phyloP scores from a whole-genome alignment of 2,113 vertebrate genomes.

The Brachypodius melanocephalos region DNA sequence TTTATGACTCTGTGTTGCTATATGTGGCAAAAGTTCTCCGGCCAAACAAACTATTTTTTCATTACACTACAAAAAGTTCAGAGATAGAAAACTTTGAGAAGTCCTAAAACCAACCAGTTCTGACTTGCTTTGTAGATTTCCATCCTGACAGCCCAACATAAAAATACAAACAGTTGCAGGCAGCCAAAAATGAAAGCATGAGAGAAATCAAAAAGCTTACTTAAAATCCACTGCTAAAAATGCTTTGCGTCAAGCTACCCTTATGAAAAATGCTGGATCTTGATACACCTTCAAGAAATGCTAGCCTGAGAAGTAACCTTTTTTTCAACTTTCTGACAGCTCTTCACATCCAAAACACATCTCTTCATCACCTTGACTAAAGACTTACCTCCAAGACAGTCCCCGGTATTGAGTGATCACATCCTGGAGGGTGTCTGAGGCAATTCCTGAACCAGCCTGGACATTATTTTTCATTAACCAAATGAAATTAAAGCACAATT shows the following conservation, averaged over 20 bases:
- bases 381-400: slow-evolving; percentile 85
- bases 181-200: not conserved
- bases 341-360: not conserved
- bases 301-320: not conserved
- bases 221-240: not conserved
- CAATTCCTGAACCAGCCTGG: slow-evolving; percentile 87
- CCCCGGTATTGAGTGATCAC: slow-evolving; percentile 82
- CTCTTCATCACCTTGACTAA: not conserved
- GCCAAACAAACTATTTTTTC: not conserved
- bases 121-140: not conserved
- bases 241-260: not conserved
- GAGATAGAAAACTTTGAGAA: not conserved
- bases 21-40: not conserved
- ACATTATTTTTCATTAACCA: slow-evolving; percentile 6
- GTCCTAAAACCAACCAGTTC: not conserved
- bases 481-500: slow-evolving; percentile 20
- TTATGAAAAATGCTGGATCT: not conserved
- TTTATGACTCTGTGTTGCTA: not conserved
- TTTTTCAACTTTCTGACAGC: not conserved
- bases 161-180: not conserved
- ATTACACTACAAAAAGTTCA: not conserved
- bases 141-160: not conserved
- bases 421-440: slow-evolving; percentile 75
- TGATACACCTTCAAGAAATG: not conserved
- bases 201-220: not conserved